Base-by-base conservation (phyloP, 2,888 invertebrate species). In the Aelia acuminata region DNA sequence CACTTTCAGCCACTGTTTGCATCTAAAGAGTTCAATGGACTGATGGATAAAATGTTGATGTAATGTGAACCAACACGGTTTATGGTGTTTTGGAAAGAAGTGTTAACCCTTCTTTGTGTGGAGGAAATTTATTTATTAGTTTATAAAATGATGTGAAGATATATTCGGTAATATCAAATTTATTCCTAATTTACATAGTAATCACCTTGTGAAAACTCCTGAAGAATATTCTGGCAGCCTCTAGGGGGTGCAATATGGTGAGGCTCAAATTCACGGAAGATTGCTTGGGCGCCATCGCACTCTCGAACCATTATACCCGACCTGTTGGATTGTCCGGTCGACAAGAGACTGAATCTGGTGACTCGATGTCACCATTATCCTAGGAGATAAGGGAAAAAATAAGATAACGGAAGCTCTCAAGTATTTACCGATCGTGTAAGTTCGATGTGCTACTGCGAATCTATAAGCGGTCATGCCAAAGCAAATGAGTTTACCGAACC, bases 171-270 rank as follows among this genome's bases (percentile, higher is more conserved):
- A n/a, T n/a, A n/a, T n/a, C n/a, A n/a, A n/a, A n/a, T n/a, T n/a
- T n/a, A n/a, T n/a, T n/a, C n/a, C n/a, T 13, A 22, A 3, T 18
- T 20, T 1, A 7, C 3, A 7, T 57, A 57, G 35, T 5, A 31
- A n/a, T 80, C 11, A 80, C 80, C 80, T 80, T 80, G 80, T 43
- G 43, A 43, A 80, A 80, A n/a, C 20, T 80, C 43, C 80, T 80
- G 43, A 80, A 80, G 80, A 80, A 80, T 47, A 80, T 43, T 11
- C 80, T 39, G 11, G 80, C 39, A n/a, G 80, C 80, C 80, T 80
- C 80, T 43, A 80, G 43, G 43, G 80, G 80, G 43, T 80, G 80
- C 80, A 80, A 22, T 31, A 80, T 80, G 15, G 80, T 80, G 22
- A 80, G 11, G 5, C 80, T 80, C 43, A 80, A 39, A 80, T 80